These are phyloP conservation scores for Telmatochromis sp. DNA, from an alignment of 2,113 vertebrate genomes.

Conservation along the genomic window DNA sequence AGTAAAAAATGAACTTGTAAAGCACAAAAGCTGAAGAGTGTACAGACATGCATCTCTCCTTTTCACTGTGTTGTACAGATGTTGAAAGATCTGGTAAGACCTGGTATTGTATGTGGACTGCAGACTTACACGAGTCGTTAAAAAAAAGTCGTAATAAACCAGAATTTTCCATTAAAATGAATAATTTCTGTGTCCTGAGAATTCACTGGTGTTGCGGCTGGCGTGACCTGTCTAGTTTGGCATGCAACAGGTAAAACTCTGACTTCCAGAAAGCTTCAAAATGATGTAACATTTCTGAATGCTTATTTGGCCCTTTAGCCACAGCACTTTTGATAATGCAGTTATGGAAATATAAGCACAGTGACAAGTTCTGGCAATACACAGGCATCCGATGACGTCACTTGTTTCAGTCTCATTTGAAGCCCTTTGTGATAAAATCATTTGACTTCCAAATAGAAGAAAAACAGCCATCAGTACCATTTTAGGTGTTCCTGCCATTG, in stretches of 20 bases:
- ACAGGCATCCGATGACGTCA: too few species aligned
- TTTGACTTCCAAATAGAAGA: not conserved
- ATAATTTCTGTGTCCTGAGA: not conserved
- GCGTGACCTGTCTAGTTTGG: not conserved
- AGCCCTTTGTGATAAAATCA: not conserved
- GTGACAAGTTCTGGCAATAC: not conserved
- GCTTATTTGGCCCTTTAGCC: not conserved
- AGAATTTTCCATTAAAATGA: not conserved
- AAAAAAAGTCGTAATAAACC: not conserved
- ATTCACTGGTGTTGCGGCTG: not conserved
- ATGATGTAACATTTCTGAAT: not conserved
- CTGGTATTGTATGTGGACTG: not conserved
- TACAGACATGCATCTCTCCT: not conserved
- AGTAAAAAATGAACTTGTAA: not conserved
- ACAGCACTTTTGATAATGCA: not conserved
- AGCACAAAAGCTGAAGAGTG: not conserved
- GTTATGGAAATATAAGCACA: not conserved
- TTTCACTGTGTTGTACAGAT: not conserved
- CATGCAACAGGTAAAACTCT: not conserved
- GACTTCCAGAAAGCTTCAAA: not conserved
- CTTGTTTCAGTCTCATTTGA: not conserved
- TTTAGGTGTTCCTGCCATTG: not conserved
- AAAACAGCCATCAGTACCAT: not conserved
- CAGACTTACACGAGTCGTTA: not conserved
- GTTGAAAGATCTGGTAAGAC: not conserved